phyloP scores from a whole-genome alignment of 2,113 vertebrate genomes.

The Abramis brama region DNA sequence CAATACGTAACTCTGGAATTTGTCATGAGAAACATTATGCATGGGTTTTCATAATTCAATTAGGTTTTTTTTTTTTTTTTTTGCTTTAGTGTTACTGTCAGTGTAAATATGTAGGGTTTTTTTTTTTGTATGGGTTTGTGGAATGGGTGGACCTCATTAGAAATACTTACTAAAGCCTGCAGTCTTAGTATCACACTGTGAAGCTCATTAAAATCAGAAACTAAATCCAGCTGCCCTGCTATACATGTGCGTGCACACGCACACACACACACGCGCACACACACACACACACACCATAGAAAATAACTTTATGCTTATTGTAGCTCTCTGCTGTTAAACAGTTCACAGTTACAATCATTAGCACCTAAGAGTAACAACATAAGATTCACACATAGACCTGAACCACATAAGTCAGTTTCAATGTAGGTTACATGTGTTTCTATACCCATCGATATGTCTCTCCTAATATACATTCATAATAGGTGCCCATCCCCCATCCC shows the following conservation, averaged over 20 bases:
- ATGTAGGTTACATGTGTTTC: neutral
- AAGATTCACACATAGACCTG: neutral
- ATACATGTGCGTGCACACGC: neutral
- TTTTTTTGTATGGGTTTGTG: neutral
- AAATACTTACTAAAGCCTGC: constrained; percentile 24
- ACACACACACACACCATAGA: neutral
- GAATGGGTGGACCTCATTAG: constrained; percentile 28
- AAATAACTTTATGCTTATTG: no score
- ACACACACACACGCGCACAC: neutral
- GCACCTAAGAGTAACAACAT: constrained; percentile 10
- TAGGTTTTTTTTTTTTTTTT: no score
- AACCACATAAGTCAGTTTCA: neutral
- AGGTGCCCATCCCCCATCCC: neutral
- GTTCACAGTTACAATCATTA: neutral
- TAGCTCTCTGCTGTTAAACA: constrained; percentile 18
- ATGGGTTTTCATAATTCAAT: neutral
- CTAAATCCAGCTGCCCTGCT: constrained; percentile 31
- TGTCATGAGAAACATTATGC: neutral
- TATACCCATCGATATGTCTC: neutral
- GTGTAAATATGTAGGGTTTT: neutral
- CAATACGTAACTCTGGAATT: neutral
- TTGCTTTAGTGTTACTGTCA: neutral
- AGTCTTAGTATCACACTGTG: constrained; percentile 41
- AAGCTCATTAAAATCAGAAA: constrained; percentile 43
- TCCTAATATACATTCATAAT: neutral